Conservation (phyloP, 2,797 vertebrate species). For the Falco columbarius region DNA sequence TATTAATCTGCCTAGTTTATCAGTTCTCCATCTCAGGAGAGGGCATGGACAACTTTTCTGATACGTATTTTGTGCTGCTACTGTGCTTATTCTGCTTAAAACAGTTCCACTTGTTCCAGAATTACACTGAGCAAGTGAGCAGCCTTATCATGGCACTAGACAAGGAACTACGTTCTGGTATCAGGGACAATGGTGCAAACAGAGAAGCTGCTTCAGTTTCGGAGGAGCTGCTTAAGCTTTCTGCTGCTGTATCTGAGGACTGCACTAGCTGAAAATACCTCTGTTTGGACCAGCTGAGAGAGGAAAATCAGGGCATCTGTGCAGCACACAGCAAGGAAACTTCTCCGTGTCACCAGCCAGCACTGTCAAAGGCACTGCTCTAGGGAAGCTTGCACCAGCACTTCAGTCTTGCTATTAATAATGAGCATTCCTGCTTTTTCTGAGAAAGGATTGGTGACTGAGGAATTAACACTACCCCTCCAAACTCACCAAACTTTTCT, state of each 20-base stretch:
- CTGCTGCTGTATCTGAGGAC: not conserved
- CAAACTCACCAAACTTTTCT: not conserved
- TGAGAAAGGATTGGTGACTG: not conserved
- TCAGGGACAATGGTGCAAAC: not conserved
- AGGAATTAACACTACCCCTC: not conserved
- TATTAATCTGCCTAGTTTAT: not conserved
- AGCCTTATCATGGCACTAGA: not conserved
- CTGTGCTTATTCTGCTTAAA: not conserved
- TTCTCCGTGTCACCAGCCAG: not conserved
- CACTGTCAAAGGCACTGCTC: not conserved
- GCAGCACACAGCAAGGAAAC: not conserved
- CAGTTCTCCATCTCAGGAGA: not conserved
- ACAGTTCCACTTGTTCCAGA: not conserved
- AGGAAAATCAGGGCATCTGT: slow-evolving; percentile 18
- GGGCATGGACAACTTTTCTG: not conserved
- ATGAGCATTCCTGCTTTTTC: not conserved
- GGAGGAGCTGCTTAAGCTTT: not conserved
- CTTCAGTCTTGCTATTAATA: not conserved
- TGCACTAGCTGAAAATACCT: not conserved
- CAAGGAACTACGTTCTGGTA: not conserved
- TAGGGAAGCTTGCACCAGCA: not conserved
- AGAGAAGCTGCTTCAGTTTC: not conserved
- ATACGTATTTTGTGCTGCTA: not conserved
- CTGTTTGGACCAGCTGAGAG: not conserved
- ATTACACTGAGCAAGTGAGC: not conserved